Evolutionary conservation across 2,113 vertebrate species (phyloP).

Genomic region (Sigmodon hispidus): DNA sequence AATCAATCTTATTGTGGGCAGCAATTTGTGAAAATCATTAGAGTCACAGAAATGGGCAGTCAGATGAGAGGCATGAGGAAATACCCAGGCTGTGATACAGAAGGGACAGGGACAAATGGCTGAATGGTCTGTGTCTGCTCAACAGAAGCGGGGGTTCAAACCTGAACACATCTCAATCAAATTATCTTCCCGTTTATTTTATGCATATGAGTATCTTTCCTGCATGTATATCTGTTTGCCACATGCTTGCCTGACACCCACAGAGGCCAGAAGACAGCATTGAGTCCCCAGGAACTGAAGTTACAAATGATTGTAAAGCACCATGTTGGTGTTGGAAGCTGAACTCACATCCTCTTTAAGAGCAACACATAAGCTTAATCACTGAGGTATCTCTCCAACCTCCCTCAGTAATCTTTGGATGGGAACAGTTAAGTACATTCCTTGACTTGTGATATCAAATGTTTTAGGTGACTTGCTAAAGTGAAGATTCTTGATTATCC

Average conservation of each 20-base stretch:
- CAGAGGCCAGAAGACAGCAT: too few relatives aligned
- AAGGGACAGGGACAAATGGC: too few relatives aligned
- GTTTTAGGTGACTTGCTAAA: neutral
- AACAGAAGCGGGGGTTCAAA: neutral
- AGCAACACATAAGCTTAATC: neutral
- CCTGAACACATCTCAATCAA: neutral
- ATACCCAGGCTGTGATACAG: neutral
- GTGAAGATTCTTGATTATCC: neutral
- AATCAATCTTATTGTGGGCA: neutral
- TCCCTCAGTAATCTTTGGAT: neutral
- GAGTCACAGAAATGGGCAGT: neutral
- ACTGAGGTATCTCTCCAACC: neutral
- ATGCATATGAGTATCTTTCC: too few relatives aligned
- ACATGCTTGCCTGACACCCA: too few relatives aligned
- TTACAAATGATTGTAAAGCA: neutral
- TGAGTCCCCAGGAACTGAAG: neutral
- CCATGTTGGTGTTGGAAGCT: neutral
- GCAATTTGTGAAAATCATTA: neutral
- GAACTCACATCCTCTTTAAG: neutral
- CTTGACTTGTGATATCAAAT: neutral
- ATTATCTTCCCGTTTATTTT: neutral
- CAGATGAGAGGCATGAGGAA: too few relatives aligned
- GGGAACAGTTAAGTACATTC: neutral
- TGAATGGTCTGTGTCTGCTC: neutral
- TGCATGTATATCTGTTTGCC: too few relatives aligned